Conservation (phyloP, 2,113 vertebrate genomes). For the Pantherophis guttatus region DNA sequence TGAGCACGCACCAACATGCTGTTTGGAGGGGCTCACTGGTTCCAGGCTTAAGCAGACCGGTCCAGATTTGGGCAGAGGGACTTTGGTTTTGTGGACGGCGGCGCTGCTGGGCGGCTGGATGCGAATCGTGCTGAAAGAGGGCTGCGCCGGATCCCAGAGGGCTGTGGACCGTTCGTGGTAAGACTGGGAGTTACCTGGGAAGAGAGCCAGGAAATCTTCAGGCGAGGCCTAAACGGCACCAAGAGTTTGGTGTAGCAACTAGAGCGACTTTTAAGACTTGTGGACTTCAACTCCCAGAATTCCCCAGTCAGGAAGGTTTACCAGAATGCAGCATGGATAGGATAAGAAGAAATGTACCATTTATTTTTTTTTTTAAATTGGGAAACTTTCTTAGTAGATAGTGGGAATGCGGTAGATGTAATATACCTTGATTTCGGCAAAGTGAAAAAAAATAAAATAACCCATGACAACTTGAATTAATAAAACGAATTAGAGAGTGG, state of each 20-base stretch:
- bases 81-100: conserved; percentile 62
- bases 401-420: neutral
- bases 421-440: neutral
- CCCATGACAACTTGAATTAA: too few relatives aligned
- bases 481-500: too few relatives aligned
- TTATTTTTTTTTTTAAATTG: too few relatives aligned
- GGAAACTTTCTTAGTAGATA: neutral
- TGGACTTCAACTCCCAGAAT: neutral
- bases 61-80: conserved; percentile 41
- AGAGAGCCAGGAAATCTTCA: neutral
- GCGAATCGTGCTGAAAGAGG: conserved; percentile 40
- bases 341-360: neutral
- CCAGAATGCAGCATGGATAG: neutral
- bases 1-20: conserved; percentile 4
- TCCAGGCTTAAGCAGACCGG: conserved; percentile 15
- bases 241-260: too few relatives aligned
- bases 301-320: neutral
- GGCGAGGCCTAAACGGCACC: neutral
- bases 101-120: neutral
- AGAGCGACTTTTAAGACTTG: too few relatives aligned
- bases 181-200: neutral
- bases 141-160: neutral
- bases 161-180: neutral
- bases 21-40: conserved; percentile 14
- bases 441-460: too few relatives aligned